Base-by-base conservation (phyloP, 2,797 vertebrate species). In the Phrynocephalus forsythii region DNA sequence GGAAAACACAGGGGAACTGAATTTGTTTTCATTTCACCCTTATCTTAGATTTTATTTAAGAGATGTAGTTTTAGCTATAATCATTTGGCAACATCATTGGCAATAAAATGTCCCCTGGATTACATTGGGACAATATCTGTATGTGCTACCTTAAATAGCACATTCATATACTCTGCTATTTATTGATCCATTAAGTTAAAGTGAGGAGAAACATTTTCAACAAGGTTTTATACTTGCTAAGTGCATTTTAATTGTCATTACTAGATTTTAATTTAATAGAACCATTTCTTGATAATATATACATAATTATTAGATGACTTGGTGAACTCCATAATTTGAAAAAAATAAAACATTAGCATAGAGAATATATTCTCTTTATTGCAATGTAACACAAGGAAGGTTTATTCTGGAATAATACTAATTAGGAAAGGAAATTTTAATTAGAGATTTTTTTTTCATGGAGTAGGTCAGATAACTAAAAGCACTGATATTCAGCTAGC, bases 401-500 rank as follows among this genome's bases (percentile, higher is more conserved):
- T 90, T 92, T 87, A 79, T 77, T 22, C 83, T 86, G 79, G 89
- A 90, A 90, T 90, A 91, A 92, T 91, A 92, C 30, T 87, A 89
- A 93, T 91, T 90, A 87, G 88, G 79, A 89, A 89, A 89, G 60
- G 69, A 3, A 85, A 79, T 88, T 88, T 90, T 92, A 88, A 90
- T 83, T 94, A 89, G 81, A 88, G 48, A 89, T 81, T 93, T 92
- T 92, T 78, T 93, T 92, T 92, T 79, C 87, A 24, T 90, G 80
- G 60, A 71, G 50, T 91, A 79, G n/a, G 85, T 91, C 72, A 89
- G 67, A 88, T 90, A 88, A 78, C 82, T 92, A 87, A 93, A 92
- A 73, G 75, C 76, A 89, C 9, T 48, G 33, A 63, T 52, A 91
- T 87, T 93, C 77, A 56, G 1, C 86, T 92, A 52, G 77, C 87